These are phyloP conservation scores for Plectropomus leopardus DNA, from an alignment of 2,113 vertebrate species.

Conservation along the genomic window DNA sequence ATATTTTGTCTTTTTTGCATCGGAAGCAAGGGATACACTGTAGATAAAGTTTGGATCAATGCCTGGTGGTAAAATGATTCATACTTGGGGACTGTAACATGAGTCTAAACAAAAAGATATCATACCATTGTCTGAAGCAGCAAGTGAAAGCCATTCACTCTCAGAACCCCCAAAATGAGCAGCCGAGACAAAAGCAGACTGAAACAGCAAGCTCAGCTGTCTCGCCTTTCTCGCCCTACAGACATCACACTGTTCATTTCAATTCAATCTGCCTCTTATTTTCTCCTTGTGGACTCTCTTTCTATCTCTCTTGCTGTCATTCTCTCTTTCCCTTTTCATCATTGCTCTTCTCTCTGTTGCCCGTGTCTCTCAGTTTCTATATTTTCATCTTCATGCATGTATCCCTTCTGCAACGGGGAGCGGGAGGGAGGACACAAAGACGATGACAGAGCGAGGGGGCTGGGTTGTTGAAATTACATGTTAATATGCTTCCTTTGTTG, in stretches of 20 bases:
- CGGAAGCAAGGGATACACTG: constrained; percentile 28
- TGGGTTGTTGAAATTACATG: constrained; percentile 83
- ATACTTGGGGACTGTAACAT: constrained; percentile 37
- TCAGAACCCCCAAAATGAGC: constrained; percentile 31
- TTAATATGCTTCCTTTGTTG: constrained; percentile 87
- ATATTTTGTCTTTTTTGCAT: constrained; percentile 36
- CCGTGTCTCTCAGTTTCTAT: constrained; percentile 31
- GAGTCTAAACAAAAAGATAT: constrained; percentile 57
- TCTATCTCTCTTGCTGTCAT: constrained; percentile 5
- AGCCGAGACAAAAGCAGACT: constrained; percentile 56
- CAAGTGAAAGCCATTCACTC: constrained; percentile 52
- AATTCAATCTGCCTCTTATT: constrained; percentile 33
- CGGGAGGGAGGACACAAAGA: constrained; percentile 26
- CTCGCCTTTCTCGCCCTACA: constrained; percentile 31
- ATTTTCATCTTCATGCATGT: constrained; percentile 27
- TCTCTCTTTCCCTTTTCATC: constrained; percentile 22
- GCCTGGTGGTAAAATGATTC: constrained; percentile 47
- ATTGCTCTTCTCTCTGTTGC: constrained; percentile 11
- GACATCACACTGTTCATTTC: constrained; percentile 52
- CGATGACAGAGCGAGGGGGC: constrained; percentile 57
- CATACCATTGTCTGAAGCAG: constrained; percentile 54
- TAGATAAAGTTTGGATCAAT: constrained; percentile 52
- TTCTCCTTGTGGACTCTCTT: constrained; percentile 22
- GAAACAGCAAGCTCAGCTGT: constrained; percentile 64
- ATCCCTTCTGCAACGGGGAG: constrained; percentile 21